A percentile compares a stretch with the other conserved stretches of the same genome.
These are phyloP conservation scores for Todiramphus saurophagus DNA, from an alignment of 2,113 vertebrate genomes.

Conservation along the genomic window DNA sequence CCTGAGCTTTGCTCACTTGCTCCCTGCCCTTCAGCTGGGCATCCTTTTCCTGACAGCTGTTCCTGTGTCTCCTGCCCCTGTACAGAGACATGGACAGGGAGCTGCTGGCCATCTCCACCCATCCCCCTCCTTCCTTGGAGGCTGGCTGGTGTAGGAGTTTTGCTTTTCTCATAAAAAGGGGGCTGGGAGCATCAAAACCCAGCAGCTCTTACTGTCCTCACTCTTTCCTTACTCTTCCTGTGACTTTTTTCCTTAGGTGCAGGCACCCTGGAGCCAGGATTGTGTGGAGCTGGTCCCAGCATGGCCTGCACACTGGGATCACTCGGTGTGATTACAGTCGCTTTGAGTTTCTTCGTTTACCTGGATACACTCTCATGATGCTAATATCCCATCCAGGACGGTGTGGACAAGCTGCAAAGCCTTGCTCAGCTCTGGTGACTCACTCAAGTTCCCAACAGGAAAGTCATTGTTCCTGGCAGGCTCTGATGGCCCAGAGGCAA, in stretches of 20 bases:
- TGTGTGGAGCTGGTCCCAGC: neutral
- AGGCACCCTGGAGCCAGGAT: neutral
- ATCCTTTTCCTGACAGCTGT: neutral
- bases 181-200: rapidly evolving
- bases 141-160: neutral
- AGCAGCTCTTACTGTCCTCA: neutral
- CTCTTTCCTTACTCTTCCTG: neutral
- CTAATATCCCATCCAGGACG: neutral
- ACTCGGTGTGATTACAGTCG: rapidly evolving
- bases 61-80: neutral
- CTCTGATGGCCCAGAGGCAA: neutral
- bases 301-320: neutral
- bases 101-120: neutral
- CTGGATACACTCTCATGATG: rapidly evolving
- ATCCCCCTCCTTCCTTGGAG: neutral
- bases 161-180: neutral
- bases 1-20: neutral
- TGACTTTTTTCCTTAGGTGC: neutral
- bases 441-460: neutral
- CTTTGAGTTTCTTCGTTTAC: neutral
- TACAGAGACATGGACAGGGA: neutral
- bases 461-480: neutral
- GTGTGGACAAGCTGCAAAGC: neutral
- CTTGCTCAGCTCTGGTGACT: neutral
- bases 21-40: neutral